Conservation (phyloP, 2,888 invertebrate species). For the Ophion slaviceki region DNA sequence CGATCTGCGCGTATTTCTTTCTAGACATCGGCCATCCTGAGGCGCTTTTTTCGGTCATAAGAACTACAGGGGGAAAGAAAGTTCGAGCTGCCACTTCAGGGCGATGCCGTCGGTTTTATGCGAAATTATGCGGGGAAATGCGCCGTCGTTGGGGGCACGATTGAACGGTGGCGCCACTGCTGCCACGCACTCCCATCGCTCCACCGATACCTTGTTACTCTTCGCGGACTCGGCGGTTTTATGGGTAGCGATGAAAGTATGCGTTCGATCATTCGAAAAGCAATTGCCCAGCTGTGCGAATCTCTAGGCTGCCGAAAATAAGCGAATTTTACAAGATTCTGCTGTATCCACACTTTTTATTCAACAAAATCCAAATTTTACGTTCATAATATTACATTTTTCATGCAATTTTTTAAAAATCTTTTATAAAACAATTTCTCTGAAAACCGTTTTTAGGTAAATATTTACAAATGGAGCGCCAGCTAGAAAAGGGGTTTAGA, state of each 20-base stretch:
- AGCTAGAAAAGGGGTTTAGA: too few relatives aligned
- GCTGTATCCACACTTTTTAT: too few relatives aligned
- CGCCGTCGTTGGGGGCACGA: background rate
- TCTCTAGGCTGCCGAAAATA: too few relatives aligned
- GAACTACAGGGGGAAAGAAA: background rate
- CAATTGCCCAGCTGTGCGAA: too few relatives aligned
- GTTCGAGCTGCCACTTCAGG: background rate
- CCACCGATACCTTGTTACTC: background rate
- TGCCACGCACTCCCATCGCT: background rate
- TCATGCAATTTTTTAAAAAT: too few relatives aligned
- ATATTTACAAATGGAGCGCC: too few relatives aligned
- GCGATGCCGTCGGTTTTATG: background rate
- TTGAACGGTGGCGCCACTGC: background rate
- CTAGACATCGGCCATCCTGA: background rate
- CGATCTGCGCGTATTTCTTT: conserved; percentile 24
- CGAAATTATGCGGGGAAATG: background rate
- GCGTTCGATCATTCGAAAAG: background rate
- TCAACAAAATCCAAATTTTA: too few relatives aligned
- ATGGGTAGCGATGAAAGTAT: background rate
- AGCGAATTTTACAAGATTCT: too few relatives aligned
- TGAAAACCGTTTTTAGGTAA: too few relatives aligned
- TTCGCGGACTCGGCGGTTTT: background rate
- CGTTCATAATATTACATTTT: too few relatives aligned
- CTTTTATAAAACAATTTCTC: too few relatives aligned
- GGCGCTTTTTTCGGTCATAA: background rate